These are phyloP conservation scores for Tachycineta bicolor DNA, from an alignment of 2,113 vertebrate genomes.

Conservation along the genomic window DNA sequence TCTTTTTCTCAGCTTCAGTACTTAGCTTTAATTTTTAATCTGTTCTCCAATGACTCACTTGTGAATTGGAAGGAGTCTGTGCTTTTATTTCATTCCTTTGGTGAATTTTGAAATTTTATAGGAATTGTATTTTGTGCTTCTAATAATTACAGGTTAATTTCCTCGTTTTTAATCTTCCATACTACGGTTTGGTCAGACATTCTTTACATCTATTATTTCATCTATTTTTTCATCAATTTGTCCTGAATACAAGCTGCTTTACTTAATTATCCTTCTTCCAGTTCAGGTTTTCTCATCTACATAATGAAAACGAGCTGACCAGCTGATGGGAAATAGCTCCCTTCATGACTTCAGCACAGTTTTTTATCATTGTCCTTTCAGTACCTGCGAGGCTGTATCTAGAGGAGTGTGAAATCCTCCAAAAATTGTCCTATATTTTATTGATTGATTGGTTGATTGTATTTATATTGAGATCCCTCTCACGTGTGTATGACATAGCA, in stretches of 20 bases:
- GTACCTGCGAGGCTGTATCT: not conserved
- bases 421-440: not conserved
- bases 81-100: not conserved
- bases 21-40: not conserved
- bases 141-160: not conserved
- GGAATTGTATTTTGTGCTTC: not conserved
- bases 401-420: not conserved
- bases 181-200: not conserved
- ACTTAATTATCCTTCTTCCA: not conserved
- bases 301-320: not conserved
- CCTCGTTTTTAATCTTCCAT: not conserved
- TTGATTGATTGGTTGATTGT: not conserved
- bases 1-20: not conserved
- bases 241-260: not conserved
- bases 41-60: not conserved
- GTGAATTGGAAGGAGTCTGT: not conserved
- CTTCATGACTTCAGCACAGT: not conserved
- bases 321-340: not conserved
- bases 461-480: not conserved
- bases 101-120: not conserved
- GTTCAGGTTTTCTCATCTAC: not conserved
- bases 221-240: not conserved
- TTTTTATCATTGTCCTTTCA: not conserved
- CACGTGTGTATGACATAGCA: not conserved
- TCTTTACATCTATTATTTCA: not conserved